A percentile compares a stretch with the other conserved stretches of the same genome.
Evolutionary conservation across 1,140 invertebrate genomes (phyloP).

Genomic region (Magallana ariakensis): DNA sequence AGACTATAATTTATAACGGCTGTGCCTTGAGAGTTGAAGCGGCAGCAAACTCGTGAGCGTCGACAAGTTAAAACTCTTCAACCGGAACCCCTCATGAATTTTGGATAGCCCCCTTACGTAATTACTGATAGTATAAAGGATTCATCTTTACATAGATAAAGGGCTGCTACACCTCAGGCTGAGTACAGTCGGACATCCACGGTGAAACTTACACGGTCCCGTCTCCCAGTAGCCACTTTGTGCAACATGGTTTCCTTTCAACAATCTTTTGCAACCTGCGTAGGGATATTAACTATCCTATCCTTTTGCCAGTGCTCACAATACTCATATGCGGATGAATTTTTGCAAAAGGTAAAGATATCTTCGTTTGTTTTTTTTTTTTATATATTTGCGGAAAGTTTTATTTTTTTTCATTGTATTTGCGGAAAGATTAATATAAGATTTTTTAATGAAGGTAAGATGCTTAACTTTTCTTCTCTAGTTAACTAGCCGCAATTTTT

Average conservation of each 20-base stretch:
- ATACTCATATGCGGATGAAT: background rate
- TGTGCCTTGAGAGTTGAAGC: background rate
- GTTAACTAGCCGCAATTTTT: too few relatives aligned
- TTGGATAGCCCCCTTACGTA: slow-evolving; percentile 31
- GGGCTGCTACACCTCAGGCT: background rate
- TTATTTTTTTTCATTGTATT: too few relatives aligned
- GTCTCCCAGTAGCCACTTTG: background rate
- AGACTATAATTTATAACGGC: background rate
- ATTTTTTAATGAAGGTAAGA: too few relatives aligned
- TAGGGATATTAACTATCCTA: background rate
- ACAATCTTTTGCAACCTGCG: background rate
- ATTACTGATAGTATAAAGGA: background rate
- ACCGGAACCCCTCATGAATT: slow-evolving; percentile 35
- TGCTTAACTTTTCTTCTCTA: too few relatives aligned
- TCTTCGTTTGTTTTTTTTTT: too few relatives aligned
- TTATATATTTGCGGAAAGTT: too few relatives aligned
- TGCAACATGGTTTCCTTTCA: background rate
- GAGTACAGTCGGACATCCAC: background rate
- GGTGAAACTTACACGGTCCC: background rate
- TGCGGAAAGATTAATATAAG: too few relatives aligned
- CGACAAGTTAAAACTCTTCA: slow-evolving; percentile 4
- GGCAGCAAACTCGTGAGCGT: background rate
- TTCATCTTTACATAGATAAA: background rate
- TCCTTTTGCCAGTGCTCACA: background rate
- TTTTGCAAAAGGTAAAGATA: slow-evolving; percentile 3